Evolutionary conservation across 2,888 invertebrate species (phyloP).

Genomic region (Gari tellinella): DNA sequence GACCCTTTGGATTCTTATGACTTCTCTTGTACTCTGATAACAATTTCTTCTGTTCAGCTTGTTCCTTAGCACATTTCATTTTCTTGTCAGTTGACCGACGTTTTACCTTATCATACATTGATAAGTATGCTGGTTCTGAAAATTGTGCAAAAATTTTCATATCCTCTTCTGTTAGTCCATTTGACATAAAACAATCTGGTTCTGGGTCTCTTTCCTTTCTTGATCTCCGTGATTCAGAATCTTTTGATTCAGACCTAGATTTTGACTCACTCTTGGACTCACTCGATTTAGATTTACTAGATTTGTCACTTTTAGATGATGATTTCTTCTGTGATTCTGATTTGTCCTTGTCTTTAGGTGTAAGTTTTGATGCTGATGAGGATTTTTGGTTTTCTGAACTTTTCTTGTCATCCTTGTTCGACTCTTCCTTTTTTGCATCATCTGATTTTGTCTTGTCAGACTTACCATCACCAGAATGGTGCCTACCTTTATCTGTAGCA

Average conservation of each 20-base stretch:
- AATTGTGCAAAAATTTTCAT: constrained; percentile 65
- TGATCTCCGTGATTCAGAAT: constrained; percentile 24
- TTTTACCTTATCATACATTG: constrained; percentile 95
- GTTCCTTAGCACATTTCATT: constrained; percentile 83
- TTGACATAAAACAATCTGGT: constrained; percentile 32
- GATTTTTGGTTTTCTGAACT: constrained; percentile 43
- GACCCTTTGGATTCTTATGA: constrained; percentile 59
- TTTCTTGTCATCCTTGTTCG: constrained; percentile 41
- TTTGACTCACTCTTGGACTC: constrained; percentile 37
- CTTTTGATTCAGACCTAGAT: constrained; percentile 40
- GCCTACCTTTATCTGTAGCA: constrained; percentile 36
- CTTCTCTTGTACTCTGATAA: constrained; percentile 67
- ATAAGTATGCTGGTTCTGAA: constrained; percentile 93
- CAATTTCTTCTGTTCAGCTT: constrained; percentile 64
- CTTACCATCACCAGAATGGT: constrained; percentile 48
- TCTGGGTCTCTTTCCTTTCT: constrained; percentile 53
- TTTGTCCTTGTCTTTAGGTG: constrained; percentile 48
- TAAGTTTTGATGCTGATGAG: constrained; percentile 44
- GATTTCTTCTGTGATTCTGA: constrained; percentile 50
- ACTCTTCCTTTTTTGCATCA: constrained; percentile 47
- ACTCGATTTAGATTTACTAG: constrained; percentile 35
- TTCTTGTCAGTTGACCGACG: constrained; percentile 75
- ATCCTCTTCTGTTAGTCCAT: constrained; percentile 62
- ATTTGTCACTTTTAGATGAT: constrained; percentile 43
- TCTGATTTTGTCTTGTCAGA: constrained; percentile 58